These are phyloP conservation scores for Diprion similis DNA, from an alignment of 1,140 invertebrate genomes.

Conservation along the genomic window DNA sequence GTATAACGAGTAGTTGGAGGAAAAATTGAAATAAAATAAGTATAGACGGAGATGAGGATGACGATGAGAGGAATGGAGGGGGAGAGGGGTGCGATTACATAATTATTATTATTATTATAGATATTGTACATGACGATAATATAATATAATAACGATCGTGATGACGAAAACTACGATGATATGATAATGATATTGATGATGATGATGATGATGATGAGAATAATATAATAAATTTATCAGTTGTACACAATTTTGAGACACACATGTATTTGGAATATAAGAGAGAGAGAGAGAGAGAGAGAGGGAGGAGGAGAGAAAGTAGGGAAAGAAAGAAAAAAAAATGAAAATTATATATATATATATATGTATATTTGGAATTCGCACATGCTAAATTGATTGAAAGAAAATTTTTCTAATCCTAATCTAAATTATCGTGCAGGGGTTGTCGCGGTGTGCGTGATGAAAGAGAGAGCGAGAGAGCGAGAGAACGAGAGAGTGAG, in stretches of 20 bases:
- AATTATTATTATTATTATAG: slow-evolving; percentile 15
- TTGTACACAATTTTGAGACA: slow-evolving; percentile 61
- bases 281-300: slow-evolving; percentile 16
- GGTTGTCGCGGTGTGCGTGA: too few relatives aligned
- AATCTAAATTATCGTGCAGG: too few relatives aligned
- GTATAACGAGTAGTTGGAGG: too few relatives aligned
- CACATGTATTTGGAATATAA: slow-evolving; percentile 34
- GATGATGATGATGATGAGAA: slow-evolving; percentile 27
- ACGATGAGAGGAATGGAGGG: too few relatives aligned
- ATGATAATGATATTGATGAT: slow-evolving; percentile 32
- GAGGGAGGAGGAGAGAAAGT: slow-evolving; percentile 46
- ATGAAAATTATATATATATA: too few relatives aligned
- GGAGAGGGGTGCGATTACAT: background rate
- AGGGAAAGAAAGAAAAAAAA: slow-evolving; percentile 40
- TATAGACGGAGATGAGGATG: too few relatives aligned
- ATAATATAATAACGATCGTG: slow-evolving; percentile 52
- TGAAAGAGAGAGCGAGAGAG: slow-evolving; percentile 17
- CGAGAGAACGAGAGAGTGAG: slow-evolving; percentile 16
- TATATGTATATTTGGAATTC: too few relatives aligned
- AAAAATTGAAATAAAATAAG: too few relatives aligned
- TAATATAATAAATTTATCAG: slow-evolving; percentile 41
- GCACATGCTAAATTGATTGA: too few relatives aligned
- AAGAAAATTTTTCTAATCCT: too few relatives aligned
- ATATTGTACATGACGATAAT: slow-evolving; percentile 43
- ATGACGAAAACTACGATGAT: slow-evolving; percentile 40